Evolutionary conservation across 2,113 vertebrate genomes (phyloP), one percentile per base, ranked within the genome.

Genomic region (Puntigrus tetrazona): DNA sequence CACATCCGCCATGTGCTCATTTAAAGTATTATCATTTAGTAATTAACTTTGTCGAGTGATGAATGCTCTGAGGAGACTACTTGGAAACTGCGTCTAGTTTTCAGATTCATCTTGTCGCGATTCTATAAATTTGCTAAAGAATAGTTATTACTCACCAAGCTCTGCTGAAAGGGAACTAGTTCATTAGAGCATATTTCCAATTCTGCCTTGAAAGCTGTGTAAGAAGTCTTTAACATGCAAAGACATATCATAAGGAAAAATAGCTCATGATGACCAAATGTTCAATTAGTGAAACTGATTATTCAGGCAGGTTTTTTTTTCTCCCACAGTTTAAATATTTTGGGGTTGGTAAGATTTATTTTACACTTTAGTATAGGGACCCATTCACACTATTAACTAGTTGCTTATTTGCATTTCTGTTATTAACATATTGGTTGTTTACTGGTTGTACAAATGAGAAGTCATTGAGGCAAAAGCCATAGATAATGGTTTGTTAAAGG

Each of bases 21-120:
- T 78, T 61, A 78, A 78, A 78, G 55, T 78, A 61, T 27, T 34
- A 78, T 78, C 36, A 61, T 61, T 78, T 78, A 61, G 55, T 78
- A 78, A 78, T 78, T 78, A 61, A 78, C 55, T 78, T 41, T 78
- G 76, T 78, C 76, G 27, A 78, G 34, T 78, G 55, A 78, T 78
- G 55, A 78, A 61, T 41, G 76, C 34, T 41, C 52, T 27, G 14
- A 59, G 52, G 22, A 41, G 52, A 41, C 55, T 10, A 29, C 55
- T 78, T 61, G 36, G 22, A 78, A 61, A 43, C 14, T 4, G 20
- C 7, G n/a, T 78, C 1, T 9, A 20, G 14, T 61, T 41, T 36
- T 61, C n/a, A 61, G 34, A 78, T 61, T 78, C 1, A 78, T 41
- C 36, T 13, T 27, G 29, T 38, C 36, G 36, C 61, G 45, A 76